Base-by-base conservation (phyloP, 2,797 vertebrate genomes). In the Pangasius mekongensis region DNA sequence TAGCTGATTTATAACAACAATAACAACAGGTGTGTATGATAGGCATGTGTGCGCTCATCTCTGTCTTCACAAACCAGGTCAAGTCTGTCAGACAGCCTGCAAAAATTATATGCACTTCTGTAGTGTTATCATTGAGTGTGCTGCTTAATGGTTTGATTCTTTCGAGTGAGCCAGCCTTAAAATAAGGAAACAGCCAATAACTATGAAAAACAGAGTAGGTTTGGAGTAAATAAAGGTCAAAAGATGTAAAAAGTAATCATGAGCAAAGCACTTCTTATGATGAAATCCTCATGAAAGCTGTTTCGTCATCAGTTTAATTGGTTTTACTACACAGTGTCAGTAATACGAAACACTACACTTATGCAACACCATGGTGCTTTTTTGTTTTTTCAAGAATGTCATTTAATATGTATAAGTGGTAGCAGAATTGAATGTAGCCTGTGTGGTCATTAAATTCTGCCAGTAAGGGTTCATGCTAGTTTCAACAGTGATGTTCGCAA, bases 1-100 rank as follows among this genome's bases (percentile, higher is more conserved):
- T 77, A 52, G 27, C 27, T 77, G 77, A 80, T 56, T 58, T 80
- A 56, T 58, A 56, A 58, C 77, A 80, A 80, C n/a, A 80, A 36
- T 80, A 56, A 80, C 16, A 80, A 80, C 77, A 56, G 52, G 52
- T 80, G 77, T 56, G 18, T 58, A 58, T 36, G 14, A 56, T 33
- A 52, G 49, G 30, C 52, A 30, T 78, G 76, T 3, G 3, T 54
- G n/a, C 52, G 27, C 5, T 14, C 74, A 52, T 16, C 74, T n/a
- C 74, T 78, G 1, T 77, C 5, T 54, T 54, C 27, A 33, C 8
- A 56, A 78, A 77, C 33, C 30, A 74, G 39, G 11, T 76, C 6
- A 27, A 52, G 47, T 14, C 47, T 52, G 22, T 16, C 47, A 56
- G 49, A 10, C 13, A 30, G n/a, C n/a, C 8, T 73, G 16, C n/a